Evolutionary conservation across 2,888 invertebrate genomes (phyloP), one percentile per base, ranked within the genome.

Genomic region (Pollenia griseotomentosa): DNA sequence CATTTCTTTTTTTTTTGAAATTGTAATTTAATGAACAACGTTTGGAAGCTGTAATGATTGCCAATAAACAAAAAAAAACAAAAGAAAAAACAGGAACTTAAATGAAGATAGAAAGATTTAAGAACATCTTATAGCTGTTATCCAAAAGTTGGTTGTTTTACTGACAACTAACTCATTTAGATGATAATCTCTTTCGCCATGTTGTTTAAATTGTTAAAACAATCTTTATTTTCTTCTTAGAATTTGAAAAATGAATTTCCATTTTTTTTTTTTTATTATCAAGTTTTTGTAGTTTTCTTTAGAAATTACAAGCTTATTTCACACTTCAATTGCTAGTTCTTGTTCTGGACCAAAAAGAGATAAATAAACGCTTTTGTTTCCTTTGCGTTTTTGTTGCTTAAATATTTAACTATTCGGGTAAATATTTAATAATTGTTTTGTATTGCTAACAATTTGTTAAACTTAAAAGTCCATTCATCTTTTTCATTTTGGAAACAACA

Each of bases 381-480:
- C 8, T 1, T 33, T 71, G 9, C n/a, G 4, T 6, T 51, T 19
- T 42, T 33, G 14, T 14, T 4, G n/a, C 23, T 61, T 14, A 33
- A 23, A 51, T 57, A 53, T 59, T 66, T 44, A 53, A 65, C 40
- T 44, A 71, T 63, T 71, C 19, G 42, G 48, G 59, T 68, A 82
- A 82, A 82, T 68, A 82, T 81, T 74, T 66, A 81, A 81, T 68
- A 75, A 82, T 42, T 74, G 74, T 68, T 71, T 23, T 71, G 55
- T 77, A 57, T 71, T 83, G 51, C 78, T 78, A 51, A 78, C 71
- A 78, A 59, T 57, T 73, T 83, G 83, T 83, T 83, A 23, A 83
- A 78, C 71, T 78, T 73, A 59, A 75, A 75, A 82, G 66, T 82
- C 51, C 71, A 78, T 83, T 78, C 78, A 73, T 83, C 71, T 83